Evolutionary conservation across 30 jellyfish, hydroid and myxozoan species (phyloP), one percentile per base, ranked within the genome.

Genomic region (Cassiopea xamachana): DNA sequence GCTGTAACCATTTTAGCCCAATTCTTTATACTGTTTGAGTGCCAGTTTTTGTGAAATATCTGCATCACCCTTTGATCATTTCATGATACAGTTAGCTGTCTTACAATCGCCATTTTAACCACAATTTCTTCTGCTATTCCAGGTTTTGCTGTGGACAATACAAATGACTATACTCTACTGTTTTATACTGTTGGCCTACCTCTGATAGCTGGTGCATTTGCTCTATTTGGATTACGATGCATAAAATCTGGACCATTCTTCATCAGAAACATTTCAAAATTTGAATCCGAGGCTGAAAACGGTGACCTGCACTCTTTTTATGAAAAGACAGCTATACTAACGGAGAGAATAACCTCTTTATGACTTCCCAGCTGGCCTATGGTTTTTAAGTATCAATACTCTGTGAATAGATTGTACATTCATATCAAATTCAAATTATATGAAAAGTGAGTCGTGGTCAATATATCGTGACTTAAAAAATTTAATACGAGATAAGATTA

Each of bases 171-270:
- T 50, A 78, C 87, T 1, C 3, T 78, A 75, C 87, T 78, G 18
- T 78, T 78, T 50, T 78, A 78, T 17, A 8, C 87, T 16, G 87
- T 78, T 78, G 71, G 87, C 75, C 15, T 78, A 43, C 87, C 87
- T 2, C 48, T 78, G 48, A 12, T 78, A 8, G 39, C 51, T 78
- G 87, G 87, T 78, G 87, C 87, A 7, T 27, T 78, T 59, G 74
- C 87, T 1, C 74, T 78, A 7, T 14, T 59, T 15, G 74, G 27
- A 10, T 18, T 78, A 50, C 73, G 87, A 39, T 78, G 87, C 51
- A 59, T 78, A 49, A 78, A 78, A 78, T 9, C 87, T 50, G 87
- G 87, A 78, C 87, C 87, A 18, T 50, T 47, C 75, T 14, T 51
- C 14, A 17, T 14, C 14, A 60, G 17, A 78, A 48, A 78, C 39